Conservation (phyloP, 2,888 invertebrate species). For the Salpingus planirostris region DNA sequence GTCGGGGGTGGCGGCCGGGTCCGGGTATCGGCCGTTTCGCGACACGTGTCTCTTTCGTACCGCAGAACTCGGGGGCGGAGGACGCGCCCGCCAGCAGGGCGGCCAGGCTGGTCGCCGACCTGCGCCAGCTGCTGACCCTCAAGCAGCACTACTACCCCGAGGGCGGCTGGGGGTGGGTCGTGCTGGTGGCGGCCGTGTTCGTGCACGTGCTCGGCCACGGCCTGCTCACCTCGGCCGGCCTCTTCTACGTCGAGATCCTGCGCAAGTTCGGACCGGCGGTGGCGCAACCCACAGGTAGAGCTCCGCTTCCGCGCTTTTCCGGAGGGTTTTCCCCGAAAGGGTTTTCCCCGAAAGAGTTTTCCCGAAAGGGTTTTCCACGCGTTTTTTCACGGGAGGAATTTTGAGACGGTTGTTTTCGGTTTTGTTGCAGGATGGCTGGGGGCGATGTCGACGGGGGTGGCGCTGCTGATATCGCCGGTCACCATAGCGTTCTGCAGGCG, state of each 20-base stretch:
- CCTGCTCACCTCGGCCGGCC: constrained; percentile 55
- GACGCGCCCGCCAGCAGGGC: constrained; percentile 47
- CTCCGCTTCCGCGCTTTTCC: too few species aligned
- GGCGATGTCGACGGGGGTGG: constrained; percentile 68
- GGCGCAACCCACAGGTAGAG: constrained; percentile 57
- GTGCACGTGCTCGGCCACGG: constrained; percentile 70
- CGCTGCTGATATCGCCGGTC: constrained; percentile 72
- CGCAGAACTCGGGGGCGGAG: constrained; percentile 33
- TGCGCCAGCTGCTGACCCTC: constrained; percentile 54
- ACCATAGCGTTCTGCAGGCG: constrained; percentile 77
- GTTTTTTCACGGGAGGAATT: too few species aligned
- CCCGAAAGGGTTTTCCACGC: too few species aligned
- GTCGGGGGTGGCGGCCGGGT: too few species aligned
- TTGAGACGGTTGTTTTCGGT: too few species aligned
- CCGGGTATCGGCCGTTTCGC: too few species aligned
- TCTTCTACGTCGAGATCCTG: constrained; percentile 40
- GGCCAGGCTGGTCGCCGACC: constrained; percentile 46
- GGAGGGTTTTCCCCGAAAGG: too few species aligned
- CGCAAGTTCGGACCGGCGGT: constrained; percentile 48
- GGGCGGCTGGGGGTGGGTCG: constrained; percentile 83
- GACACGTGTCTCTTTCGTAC: too few species aligned
- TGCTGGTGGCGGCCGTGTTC: constrained; percentile 60
- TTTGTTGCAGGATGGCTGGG: constrained; percentile 72
- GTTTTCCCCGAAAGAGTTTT: too few species aligned
- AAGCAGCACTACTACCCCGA: constrained; percentile 81